phyloP scores from a whole-genome alignment of 2,888 invertebrate species.

The Polydesmus complanatus region DNA sequence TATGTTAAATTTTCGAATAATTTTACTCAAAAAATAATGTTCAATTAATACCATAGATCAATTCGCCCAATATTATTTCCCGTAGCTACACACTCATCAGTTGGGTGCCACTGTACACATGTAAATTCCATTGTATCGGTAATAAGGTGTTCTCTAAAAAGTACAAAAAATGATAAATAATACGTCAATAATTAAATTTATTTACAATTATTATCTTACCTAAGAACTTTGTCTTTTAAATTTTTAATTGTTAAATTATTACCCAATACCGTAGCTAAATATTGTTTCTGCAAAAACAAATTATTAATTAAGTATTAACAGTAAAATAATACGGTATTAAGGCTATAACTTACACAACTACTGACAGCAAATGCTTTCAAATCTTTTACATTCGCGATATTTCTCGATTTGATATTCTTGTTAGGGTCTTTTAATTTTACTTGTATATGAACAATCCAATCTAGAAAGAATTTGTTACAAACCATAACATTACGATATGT shows the following conservation, averaged over 20 bases:
- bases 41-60: constrained; percentile 4
- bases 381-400: no score
- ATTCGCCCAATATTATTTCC: constrained; percentile 7
- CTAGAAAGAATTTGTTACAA: neutral
- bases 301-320: neutral
- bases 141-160: neutral
- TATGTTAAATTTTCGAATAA: neutral
- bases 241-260: neutral
- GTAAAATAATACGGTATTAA: neutral
- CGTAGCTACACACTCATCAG: constrained; percentile 5
- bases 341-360: neutral
- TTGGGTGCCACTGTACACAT: constrained; percentile 11
- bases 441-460: no score
- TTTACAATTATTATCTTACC: neutral
- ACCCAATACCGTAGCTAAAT: neutral
- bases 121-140: neutral
- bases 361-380: neutral
- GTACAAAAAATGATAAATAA: neutral
- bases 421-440: no score
- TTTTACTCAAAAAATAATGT: neutral
- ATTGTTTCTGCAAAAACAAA: neutral
- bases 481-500: neutral
- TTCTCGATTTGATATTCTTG: no score
- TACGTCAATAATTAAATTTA: neutral
- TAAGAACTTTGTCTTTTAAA: neutral